These are phyloP conservation scores for Salminus brasiliensis DNA, from an alignment of 2,113 vertebrate species.

Conservation along the genomic window DNA sequence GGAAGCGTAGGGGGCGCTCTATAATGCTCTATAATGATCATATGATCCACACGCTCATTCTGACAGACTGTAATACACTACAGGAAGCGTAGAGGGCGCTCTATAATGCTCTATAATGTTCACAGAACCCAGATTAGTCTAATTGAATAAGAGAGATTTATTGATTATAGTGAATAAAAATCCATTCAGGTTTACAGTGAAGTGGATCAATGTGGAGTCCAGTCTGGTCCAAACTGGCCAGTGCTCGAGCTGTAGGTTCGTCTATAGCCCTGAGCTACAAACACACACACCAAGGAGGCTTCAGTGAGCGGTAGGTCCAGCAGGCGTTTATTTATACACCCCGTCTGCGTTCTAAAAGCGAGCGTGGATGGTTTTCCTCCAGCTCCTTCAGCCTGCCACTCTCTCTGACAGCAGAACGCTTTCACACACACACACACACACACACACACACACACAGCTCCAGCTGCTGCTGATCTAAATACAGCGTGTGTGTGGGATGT, in stretches of 20 bases:
- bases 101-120: too few species aligned
- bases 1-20: neutral
- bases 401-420: conserved; percentile 7
- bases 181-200: neutral
- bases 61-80: too few species aligned
- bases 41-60: too few species aligned
- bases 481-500: conserved; percentile 13
- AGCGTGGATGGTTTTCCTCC: neutral
- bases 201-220: neutral
- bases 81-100: neutral
- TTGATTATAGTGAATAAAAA: neutral
- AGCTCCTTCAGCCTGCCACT: conserved; percentile 1
- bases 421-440: too few species aligned
- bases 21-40: too few species aligned
- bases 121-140: neutral
- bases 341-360: neutral
- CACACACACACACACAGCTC: too few species aligned
- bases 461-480: conserved; percentile 27
- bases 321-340: conserved; percentile 35
- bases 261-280: conserved; percentile 5
- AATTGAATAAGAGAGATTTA: neutral
- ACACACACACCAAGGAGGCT: neutral
- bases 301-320: neutral
- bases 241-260: neutral
- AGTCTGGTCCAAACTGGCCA: neutral